Percentiles rank a stretch among this genome's conserved stretches.
phyloP scores from a whole-genome alignment of 2,888 invertebrate genomes.

The Drosophila differens region DNA sequence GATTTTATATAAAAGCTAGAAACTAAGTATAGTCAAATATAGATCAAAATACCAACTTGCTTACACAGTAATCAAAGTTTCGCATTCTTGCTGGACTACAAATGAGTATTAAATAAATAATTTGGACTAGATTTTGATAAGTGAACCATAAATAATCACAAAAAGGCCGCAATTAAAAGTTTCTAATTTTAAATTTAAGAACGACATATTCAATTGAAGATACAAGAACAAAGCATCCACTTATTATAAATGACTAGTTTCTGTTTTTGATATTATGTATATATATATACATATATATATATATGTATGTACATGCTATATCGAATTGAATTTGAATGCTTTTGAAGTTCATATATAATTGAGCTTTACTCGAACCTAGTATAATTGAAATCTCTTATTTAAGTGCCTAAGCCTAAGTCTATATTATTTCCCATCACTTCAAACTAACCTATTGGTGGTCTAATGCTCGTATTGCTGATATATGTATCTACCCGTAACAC shows the following conservation, averaged over 20 bases:
- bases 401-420: slow-evolving; percentile 16
- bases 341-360: slow-evolving; percentile 15
- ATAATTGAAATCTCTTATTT: slow-evolving; percentile 19
- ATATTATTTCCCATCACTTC: slow-evolving; percentile 19
- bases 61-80: slow-evolving; percentile 19
- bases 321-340: slow-evolving; percentile 13
- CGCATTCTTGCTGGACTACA: not conserved
- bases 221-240: slow-evolving; percentile 34
- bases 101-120: slow-evolving; percentile 35
- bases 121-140: slow-evolving; percentile 71
- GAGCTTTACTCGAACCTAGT: slow-evolving; percentile 30
- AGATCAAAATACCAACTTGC: slow-evolving; percentile 17
- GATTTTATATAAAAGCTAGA: slow-evolving; percentile 16
- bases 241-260: slow-evolving; percentile 34
- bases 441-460: slow-evolving; percentile 63
- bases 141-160: slow-evolving; percentile 64
- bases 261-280: not conserved
- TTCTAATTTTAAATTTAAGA: slow-evolving; percentile 38
- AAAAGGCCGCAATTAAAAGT: slow-evolving; percentile 65
- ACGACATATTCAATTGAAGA: slow-evolving; percentile 1
- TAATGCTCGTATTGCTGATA: slow-evolving; percentile 56
- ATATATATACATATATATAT: slow-evolving; percentile 3
- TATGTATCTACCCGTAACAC: slow-evolving; percentile 67
- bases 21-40: slow-evolving; percentile 22
- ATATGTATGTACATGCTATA: slow-evolving; percentile 22